A percentile compares a stretch with the other conserved stretches of the same genome.
Evolutionary conservation across 2,888 invertebrate species (phyloP).

Genomic region (Ectemnius continuus): DNA sequence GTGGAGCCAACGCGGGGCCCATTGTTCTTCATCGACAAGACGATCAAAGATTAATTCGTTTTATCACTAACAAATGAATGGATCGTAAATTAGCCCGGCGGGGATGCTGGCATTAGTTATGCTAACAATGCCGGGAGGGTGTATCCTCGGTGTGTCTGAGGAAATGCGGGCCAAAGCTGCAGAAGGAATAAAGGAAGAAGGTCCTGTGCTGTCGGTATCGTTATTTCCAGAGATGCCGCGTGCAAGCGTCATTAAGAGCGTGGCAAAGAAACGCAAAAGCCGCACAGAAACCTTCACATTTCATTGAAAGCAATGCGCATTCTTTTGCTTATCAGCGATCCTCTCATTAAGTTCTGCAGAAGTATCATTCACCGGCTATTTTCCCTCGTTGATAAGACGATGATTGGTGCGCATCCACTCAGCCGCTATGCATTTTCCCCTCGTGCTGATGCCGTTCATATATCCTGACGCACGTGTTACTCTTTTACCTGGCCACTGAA

Average conservation of each 20-base stretch:
- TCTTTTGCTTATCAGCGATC: conserved; percentile 44
- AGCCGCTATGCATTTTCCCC: no score
- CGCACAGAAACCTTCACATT: conserved; percentile 10
- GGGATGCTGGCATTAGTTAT: background rate
- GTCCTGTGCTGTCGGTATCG: conserved; percentile 23
- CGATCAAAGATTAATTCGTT: background rate
- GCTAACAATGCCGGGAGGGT: no score
- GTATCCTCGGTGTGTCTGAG: no score
- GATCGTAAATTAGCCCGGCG: background rate
- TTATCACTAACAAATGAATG: background rate
- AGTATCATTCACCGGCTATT: conserved; percentile 14
- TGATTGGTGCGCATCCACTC: no score
- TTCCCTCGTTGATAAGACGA: background rate
- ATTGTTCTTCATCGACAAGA: background rate
- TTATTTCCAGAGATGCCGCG: conserved; percentile 37
- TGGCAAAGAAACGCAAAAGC: conserved; percentile 26
- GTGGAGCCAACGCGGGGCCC: background rate
- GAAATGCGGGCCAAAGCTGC: no score
- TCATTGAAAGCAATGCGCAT: conserved; percentile 20
- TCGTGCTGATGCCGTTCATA: no score
- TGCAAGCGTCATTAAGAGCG: conserved; percentile 5
- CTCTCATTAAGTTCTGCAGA: conserved; percentile 20
- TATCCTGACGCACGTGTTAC: conserved; percentile 2
- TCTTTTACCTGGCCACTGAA: conserved; percentile 33
- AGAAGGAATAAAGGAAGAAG: conserved; percentile 30